These are phyloP conservation scores for Heliconius himera DNA, from an alignment of 1,140 invertebrate genomes.

Conservation along the genomic window DNA sequence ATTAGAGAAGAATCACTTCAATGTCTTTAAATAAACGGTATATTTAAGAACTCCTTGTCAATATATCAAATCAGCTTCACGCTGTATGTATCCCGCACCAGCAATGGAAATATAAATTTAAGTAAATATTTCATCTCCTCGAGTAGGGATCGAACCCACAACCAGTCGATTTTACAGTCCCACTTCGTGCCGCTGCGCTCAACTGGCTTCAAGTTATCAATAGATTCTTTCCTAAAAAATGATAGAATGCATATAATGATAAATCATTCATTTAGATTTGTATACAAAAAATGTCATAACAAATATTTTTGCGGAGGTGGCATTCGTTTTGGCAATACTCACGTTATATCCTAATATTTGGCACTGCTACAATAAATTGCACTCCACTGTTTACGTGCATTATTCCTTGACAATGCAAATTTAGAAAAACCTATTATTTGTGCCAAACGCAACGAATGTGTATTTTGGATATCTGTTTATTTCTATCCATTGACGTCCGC, in stretches of 20 bases:
- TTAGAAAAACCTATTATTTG: slow-evolving; percentile 33
- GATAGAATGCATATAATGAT: too few species aligned
- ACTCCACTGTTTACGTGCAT: slow-evolving; percentile 63
- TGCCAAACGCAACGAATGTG: slow-evolving; percentile 26
- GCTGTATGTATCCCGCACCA: too few species aligned
- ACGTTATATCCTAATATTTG: slow-evolving; percentile 47
- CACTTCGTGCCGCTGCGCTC: too few species aligned
- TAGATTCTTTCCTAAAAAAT: too few species aligned
- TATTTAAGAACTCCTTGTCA: background rate
- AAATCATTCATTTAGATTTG: background rate
- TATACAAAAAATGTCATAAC: background rate
- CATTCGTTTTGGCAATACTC: slow-evolving; percentile 15
- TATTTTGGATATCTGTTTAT: background rate
- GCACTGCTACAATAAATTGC: slow-evolving; percentile 59
- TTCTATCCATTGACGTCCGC: background rate
- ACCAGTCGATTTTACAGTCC: too few species aligned
- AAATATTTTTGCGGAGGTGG: slow-evolving; percentile 21
- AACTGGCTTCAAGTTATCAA: too few species aligned
- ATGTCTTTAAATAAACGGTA: background rate
- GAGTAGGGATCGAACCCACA: too few species aligned
- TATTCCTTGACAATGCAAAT: slow-evolving; percentile 48
- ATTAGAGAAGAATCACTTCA: background rate
- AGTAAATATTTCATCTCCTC: too few species aligned
- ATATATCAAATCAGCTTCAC: too few species aligned
- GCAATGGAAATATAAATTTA: too few species aligned